Base-by-base conservation (phyloP, 1,140 invertebrate genomes). In the Drosophila lacteicornis region DNA sequence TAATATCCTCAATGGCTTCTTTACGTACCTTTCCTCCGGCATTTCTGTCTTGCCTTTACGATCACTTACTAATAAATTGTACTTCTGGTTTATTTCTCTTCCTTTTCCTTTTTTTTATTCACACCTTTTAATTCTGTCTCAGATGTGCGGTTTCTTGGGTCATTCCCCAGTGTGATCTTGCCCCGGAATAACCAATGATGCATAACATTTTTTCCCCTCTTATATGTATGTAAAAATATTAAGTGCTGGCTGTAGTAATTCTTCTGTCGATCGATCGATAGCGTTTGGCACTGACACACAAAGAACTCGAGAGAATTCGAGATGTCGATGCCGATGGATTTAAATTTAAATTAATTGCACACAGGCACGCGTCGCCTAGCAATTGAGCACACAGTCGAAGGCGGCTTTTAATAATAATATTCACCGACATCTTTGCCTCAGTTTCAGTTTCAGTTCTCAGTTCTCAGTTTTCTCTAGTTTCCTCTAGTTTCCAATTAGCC, bases 201-300 rank as follows among this genome's bases (percentile, higher is more conserved):
- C 67, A 70, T 46, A 0, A 11, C 56, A 49, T 70, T 19, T 42
- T 36, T 53, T 2, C 25, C 45, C 25, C n/a, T 30, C 27, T 11
- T n/a, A 56, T 5, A 6, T 30, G 27, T 30, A 6, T 30, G 27
- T 30, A 22, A 19, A 25, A 56, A 56, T 40, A 13, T 38, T 42
- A 30, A 68, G 55, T 62, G n/a, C 47, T 55, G 67, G 22, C 47
- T 53, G 66, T 4, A 45, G 19, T 19, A n/a, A 27, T 9, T 36
- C 38, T 38, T 19, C 22, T 30, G 40, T 46, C 13, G 69, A 38
- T 73, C 45, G 53, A 73, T 73, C 47, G 27, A 53, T 68, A 3
- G 27, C 49, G 53, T 47, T 56, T 80, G 77, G 69, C 77, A 74
- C 68, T 80, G 77, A 80, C 77, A 79, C 77, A 79, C 36, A 66